Percentiles rank a stretch among this genome's conserved stretches.
Evolutionary conservation across 2,888 invertebrate genomes (phyloP).

Genomic region (Andricus quercusramuli): DNA sequence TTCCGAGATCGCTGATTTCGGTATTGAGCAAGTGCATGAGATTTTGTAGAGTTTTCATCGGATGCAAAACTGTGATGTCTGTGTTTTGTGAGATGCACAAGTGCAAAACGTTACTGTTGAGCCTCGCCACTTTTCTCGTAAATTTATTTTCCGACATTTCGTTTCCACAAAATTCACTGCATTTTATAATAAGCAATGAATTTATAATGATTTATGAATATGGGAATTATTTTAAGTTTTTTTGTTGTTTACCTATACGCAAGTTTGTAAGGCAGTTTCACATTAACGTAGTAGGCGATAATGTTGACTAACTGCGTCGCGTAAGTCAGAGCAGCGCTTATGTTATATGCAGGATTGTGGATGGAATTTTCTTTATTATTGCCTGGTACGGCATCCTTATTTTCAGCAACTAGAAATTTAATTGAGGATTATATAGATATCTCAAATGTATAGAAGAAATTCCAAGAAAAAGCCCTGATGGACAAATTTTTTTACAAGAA

Average conservation of each 20-base stretch:
- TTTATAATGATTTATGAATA: background rate
- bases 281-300: conserved; percentile 90
- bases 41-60: conserved; percentile 87
- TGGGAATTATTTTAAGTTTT: conserved; percentile 10
- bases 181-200: conserved; percentile 59
- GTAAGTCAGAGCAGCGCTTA: conserved; percentile 89
- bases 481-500: no score
- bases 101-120: conserved; percentile 90
- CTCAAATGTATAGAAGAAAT: no score
- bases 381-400: conserved; percentile 80
- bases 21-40: conserved; percentile 85
- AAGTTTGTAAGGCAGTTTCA: conserved; percentile 88
- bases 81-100: conserved; percentile 89
- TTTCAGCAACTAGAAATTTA: conserved; percentile 79
- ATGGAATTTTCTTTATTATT: conserved; percentile 81
- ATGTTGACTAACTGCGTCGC: conserved; percentile 91
- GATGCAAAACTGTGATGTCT: conserved; percentile 82
- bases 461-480: no score
- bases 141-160: conserved; percentile 87
- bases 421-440: background rate
- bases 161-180: conserved; percentile 90
- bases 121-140: conserved; percentile 86
- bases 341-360: conserved; percentile 86
- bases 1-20: conserved; percentile 85
- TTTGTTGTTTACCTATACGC: conserved; percentile 81